Percentiles rank a stretch among this genome's conserved stretches.
Conservation (phyloP, 2,888 invertebrate species). For the Melieria omissa region DNA sequence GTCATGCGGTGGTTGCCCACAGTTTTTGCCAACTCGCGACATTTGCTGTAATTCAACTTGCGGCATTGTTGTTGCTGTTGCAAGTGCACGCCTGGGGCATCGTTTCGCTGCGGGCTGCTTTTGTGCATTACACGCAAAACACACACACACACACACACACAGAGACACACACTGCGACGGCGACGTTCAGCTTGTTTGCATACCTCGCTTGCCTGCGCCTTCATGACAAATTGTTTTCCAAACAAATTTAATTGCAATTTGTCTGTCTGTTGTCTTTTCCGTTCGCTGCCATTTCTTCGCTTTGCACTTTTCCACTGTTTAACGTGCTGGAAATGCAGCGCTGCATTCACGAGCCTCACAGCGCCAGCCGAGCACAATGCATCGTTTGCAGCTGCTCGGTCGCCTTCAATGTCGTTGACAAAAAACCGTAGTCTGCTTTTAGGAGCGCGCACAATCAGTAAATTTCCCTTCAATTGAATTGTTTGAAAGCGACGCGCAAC, state of each 20-base stretch:
- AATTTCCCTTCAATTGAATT: slow-evolving; percentile 33
- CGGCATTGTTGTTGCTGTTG: too few species aligned
- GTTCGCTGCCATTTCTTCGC: slow-evolving; percentile 10
- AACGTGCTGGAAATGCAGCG: too few species aligned
- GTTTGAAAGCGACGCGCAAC: slow-evolving; percentile 16
- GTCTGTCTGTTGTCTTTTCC: slow-evolving; percentile 38
- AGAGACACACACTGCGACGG: not conserved
- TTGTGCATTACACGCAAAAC: not conserved
- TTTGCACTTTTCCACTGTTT: too few species aligned
- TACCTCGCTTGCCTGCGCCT: slow-evolving; percentile 15
- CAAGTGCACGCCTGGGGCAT: too few species aligned
- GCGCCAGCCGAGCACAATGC: too few species aligned
- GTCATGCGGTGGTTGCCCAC: too few species aligned
- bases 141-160: not conserved
- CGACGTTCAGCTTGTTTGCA: not conserved
- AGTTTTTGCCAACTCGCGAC: too few species aligned
- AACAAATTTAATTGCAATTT: slow-evolving; percentile 42
- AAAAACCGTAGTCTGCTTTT: slow-evolving; percentile 24
- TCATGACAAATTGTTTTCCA: slow-evolving; percentile 41
- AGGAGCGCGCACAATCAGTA: slow-evolving; percentile 27
- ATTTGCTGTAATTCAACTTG: too few species aligned
- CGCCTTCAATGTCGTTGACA: not conserved
- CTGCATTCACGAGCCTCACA: too few species aligned
- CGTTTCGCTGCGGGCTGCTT: too few species aligned
- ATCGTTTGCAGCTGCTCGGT: too few species aligned